phyloP scores from a whole-genome alignment of 2,888 invertebrate genomes.

The Mythimna loreyi region DNA sequence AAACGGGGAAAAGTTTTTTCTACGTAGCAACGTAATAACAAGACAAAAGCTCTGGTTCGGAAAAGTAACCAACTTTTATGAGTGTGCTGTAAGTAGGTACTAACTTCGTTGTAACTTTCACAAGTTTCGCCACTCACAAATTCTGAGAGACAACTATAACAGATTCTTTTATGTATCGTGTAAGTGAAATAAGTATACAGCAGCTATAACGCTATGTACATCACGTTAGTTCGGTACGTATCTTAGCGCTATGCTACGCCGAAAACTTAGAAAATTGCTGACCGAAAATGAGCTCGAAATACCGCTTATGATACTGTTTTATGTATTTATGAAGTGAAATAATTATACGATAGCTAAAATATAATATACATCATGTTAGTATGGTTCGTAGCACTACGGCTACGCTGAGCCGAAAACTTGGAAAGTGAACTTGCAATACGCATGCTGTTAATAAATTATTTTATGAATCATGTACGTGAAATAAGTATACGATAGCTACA shows the following conservation, averaged over 20 bases:
- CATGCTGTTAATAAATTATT: constrained; percentile 9
- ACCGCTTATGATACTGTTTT: too few species aligned
- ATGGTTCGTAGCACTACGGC: constrained; percentile 22
- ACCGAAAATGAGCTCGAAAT: too few species aligned
- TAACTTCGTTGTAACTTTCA: constrained; percentile 53
- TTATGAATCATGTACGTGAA: constrained; percentile 14
- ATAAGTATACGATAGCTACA: constrained; percentile 20
- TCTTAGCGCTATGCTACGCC: too few species aligned
- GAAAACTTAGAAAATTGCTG: too few species aligned
- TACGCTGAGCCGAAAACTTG: constrained; percentile 8
- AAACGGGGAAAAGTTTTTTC: constrained; percentile 41
- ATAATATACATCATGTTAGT: not conserved
- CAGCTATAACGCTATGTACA: not conserved
- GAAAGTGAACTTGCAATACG: not conserved
- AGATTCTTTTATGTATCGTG: constrained; percentile 25
- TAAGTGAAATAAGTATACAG: constrained; percentile 20
- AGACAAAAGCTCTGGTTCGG: constrained; percentile 49
- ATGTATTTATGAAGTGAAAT: too few species aligned
- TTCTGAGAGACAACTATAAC: constrained; percentile 33
- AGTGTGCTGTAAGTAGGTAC: constrained; percentile 47
- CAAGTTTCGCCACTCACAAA: constrained; percentile 40
- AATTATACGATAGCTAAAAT: too few species aligned
- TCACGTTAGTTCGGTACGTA: too few species aligned
- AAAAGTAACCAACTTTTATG: constrained; percentile 55
- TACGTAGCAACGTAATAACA: constrained; percentile 53